phyloP scores from a whole-genome alignment of 2,797 vertebrate genomes.

The Pseudopleuronectes americanus region DNA sequence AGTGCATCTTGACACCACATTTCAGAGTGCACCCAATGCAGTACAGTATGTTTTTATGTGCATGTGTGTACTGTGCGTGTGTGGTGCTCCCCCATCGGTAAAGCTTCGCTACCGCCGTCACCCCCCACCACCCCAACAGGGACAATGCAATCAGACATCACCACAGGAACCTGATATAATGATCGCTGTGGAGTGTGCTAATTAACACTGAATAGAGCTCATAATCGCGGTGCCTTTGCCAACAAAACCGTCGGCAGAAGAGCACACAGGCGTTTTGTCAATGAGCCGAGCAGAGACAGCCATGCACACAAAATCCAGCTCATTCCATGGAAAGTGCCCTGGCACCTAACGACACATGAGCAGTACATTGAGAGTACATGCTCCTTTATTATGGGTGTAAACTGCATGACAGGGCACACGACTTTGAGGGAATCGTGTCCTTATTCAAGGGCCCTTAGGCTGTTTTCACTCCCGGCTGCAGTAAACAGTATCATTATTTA shows the following conservation, averaged over 20 bases:
- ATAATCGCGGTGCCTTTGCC: constrained; percentile 58
- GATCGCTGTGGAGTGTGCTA: constrained; percentile 88
- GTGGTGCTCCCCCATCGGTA: constrained; percentile 81
- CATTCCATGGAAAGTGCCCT: constrained; percentile 23
- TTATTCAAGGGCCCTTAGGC: constrained; percentile 76
- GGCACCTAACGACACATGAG: constrained; percentile 58
- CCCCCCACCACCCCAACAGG: constrained; percentile 61
- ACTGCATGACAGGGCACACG: constrained; percentile 71
- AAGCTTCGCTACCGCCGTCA: constrained; percentile 38
- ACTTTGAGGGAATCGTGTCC: constrained; percentile 76
- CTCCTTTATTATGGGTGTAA: constrained; percentile 68
- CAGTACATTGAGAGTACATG: constrained; percentile 47
- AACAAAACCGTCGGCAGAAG: constrained; percentile 75
- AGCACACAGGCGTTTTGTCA: constrained; percentile 59
- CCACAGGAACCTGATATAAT: constrained; percentile 87
- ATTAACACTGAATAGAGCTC: constrained; percentile 84
- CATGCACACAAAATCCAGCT: constrained; percentile 52
- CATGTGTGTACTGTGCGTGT: constrained; percentile 49
- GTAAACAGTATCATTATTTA: constrained; percentile 82
- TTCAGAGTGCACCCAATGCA: constrained; percentile 16
- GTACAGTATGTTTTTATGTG: constrained; percentile 18
- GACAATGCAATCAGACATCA: constrained; percentile 85
- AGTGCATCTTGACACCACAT: constrained; percentile 26
- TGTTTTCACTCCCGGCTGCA: constrained; percentile 77
- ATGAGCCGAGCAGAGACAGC: constrained; percentile 50